Evolutionary conservation across 1,140 invertebrate species (phyloP), one percentile per base, ranked within the genome.

Genomic region (Caenorhabditis latens): DNA sequence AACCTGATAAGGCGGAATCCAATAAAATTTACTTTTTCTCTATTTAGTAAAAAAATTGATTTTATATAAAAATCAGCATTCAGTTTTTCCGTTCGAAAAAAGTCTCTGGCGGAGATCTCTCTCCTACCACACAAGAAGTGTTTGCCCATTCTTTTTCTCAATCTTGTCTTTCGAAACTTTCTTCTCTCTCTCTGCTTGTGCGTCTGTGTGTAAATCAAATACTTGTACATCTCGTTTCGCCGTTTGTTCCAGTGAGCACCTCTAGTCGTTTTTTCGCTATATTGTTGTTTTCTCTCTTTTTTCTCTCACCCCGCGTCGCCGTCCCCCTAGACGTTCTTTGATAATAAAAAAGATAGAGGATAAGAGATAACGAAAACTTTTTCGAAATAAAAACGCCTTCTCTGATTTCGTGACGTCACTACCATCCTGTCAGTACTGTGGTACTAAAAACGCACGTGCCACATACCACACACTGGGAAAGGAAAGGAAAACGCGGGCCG

Each of bases 201-300:
- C 71, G n/a, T 79, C 71, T 79, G 71, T 21, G 71, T 79, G 71
- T 46, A 79, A 79, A 79, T 79, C 71, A 79, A 79, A 79, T 79
- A 79, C 71, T 79, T 79, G 71, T 79, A 79, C 71, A 79, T 79
- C 71, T 79, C 71, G 71, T 79, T 79, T 79, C 19, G 46, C 71
- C 71, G 46, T 79, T 79, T 79, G 71, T 79, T 79, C 46, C 50
- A 79, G 46, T 24, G 46, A 79, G 71, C 71, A 79, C 46, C 19
- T 79, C 46, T 11, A 42, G 14, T 8, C n/a, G 19, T 53, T 79
- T 79, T 24, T 16, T 53, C 50, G 4, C 16, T 53, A 53, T 79
- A 79, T 50, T 79, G 43, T 48, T 79, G 43, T 79, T 50, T 50
- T 46, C 53, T 79, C 9, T n/a, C 40, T 79, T 50, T 50, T 46